Percentiles rank a stretch among this genome's conserved stretches.
These are phyloP conservation scores for Eueremaeus valkanovi DNA, from an alignment of 2,888 invertebrate species.

Conservation along the genomic window DNA sequence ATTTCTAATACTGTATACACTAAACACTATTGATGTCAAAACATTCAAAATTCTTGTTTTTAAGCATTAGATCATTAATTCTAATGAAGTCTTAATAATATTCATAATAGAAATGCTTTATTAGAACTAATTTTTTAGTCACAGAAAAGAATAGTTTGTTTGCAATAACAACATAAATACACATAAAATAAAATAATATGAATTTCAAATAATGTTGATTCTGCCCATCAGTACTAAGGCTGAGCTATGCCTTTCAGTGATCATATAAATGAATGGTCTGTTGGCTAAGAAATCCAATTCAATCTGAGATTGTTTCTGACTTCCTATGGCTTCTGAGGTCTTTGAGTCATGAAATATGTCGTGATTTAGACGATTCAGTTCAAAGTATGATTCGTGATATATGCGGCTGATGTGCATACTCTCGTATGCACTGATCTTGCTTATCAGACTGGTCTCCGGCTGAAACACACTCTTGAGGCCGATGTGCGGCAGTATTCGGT, in stretches of 20 bases:
- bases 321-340: background rate
- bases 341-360: background rate
- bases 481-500: background rate
- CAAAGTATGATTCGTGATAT: constrained; percentile 4
- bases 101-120: too few species aligned
- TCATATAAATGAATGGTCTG: background rate
- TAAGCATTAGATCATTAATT: too few species aligned
- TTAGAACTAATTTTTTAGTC: too few species aligned
- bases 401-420: background rate
- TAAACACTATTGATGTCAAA: too few species aligned
- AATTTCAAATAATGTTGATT: background rate
- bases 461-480: background rate
- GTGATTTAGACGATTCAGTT: background rate
- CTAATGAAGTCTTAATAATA: too few species aligned
- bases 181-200: background rate
- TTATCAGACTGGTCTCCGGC: background rate
- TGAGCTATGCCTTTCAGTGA: background rate
- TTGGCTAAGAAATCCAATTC: background rate
- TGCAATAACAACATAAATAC: too few species aligned
- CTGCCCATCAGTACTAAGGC: background rate
- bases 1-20: too few species aligned
- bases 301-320: background rate
- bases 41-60: too few species aligned
- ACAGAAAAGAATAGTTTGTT: too few species aligned
- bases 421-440: background rate